Base-by-base conservation (phyloP, 2,888 invertebrate genomes). In the Mimachlamys varia region DNA sequence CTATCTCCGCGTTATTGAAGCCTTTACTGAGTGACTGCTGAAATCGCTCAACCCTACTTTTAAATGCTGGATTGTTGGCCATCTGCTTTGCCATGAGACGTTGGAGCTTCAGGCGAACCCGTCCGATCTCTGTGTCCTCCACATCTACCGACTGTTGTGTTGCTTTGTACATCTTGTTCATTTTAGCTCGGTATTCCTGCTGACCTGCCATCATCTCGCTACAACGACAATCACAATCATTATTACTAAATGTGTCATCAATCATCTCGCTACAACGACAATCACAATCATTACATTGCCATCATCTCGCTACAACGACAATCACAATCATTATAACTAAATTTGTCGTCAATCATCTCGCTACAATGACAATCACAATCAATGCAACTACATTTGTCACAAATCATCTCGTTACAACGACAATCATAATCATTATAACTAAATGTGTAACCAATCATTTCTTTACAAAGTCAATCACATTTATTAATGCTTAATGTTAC, bases 121-220 rank as follows among this genome's bases (percentile, higher is more conserved):
- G 93, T 3, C 95, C 95, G 1, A 95, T 94, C 13, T 95, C 95
- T 5, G 95, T 95, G 37, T 95, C 95, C 88, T 95, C 95, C 38
- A 95, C 93, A 91, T 94, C 94, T 22, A 94, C 90, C 33, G 92
- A 91, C 50, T 95, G 94, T 55, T 93, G 93, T 0, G 94, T 93
- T 15, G 94, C 94, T 89, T 93, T 92, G 88, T 94, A 93, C 92
- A 95, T 94, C 88, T 94, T 94, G 76, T 93, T 94, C 92, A 95
- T 92, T 89, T 95, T 94, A 55, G 93, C 92, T 87, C 94, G 90
- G 91, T 96, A 95, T 38, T 94, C 94, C 22, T 94, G 93, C 91
- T 96, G 95, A 0, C 95, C 96, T 3, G 94, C 94, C 93, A 95
- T 95, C 44, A 96, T 91, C 91, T 96, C 96, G 7, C 96, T 53